phyloP scores from a whole-genome alignment of 1,140 invertebrate genomes.

The Coptotermes formosanus region DNA sequence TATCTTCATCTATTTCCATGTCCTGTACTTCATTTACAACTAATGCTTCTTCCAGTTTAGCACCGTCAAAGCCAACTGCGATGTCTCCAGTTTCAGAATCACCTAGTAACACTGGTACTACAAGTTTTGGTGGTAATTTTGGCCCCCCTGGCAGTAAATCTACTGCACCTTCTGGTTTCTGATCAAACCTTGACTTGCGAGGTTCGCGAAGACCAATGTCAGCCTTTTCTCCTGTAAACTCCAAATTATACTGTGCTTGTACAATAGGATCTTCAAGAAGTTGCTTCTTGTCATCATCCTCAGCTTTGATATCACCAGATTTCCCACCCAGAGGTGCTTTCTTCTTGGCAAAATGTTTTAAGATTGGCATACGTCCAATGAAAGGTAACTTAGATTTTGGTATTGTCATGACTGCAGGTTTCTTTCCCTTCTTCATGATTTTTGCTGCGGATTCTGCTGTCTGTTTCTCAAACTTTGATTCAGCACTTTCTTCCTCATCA shows the following conservation, averaged over 20 bases:
- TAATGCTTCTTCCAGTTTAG: not conserved
- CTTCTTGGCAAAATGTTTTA: constrained; percentile 48
- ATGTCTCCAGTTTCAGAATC: too few relatives aligned
- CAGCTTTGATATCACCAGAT: constrained; percentile 29
- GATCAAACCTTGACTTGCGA: not conserved
- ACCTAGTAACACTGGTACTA: not conserved
- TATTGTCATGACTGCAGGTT: constrained; percentile 36
- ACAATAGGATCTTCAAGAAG: not conserved
- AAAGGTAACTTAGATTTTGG: constrained; percentile 61
- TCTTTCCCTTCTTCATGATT: constrained; percentile 9
- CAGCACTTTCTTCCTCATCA: constrained; percentile 42
- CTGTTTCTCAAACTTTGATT: constrained; percentile 41
- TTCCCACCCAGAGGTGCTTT: not conserved
- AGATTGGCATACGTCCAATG: constrained; percentile 66
- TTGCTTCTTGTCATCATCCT: constrained; percentile 10
- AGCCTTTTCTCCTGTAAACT: constrained; percentile 48
- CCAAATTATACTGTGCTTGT: constrained; percentile 43
- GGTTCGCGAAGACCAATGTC: constrained; percentile 32
- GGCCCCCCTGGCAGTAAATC: not conserved
- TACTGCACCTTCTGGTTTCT: not conserved
- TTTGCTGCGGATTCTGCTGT: constrained; percentile 18
- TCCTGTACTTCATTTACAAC: constrained; percentile 38
- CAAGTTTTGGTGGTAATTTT: not conserved
- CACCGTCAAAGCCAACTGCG: not conserved
- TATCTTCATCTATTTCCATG: constrained; percentile 53